These are phyloP conservation scores for Crepidodera aurea DNA, from an alignment of 2,888 invertebrate species.

Conservation along the genomic window DNA sequence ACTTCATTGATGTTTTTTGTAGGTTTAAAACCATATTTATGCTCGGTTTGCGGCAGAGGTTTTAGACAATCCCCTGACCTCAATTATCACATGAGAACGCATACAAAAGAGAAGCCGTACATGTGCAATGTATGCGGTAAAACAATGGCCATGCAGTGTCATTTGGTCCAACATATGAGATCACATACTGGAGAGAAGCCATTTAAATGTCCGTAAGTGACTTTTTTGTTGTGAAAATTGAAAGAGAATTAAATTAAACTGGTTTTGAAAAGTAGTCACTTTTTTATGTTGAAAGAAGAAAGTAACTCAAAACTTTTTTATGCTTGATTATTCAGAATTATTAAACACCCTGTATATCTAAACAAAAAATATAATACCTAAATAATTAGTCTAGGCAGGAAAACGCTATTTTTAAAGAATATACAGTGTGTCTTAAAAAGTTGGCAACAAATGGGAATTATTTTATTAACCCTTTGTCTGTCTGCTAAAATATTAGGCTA, in stretches of 20 bases:
- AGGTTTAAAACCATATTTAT: constrained; percentile 41
- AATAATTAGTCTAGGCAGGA: too few relatives aligned
- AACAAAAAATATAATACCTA: too few relatives aligned
- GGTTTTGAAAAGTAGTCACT: constrained; percentile 23
- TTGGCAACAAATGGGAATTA: too few relatives aligned
- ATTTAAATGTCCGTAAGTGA: constrained; percentile 49
- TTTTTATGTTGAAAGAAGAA: too few relatives aligned
- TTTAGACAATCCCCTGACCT: constrained; percentile 50
- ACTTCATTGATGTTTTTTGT: not conserved
- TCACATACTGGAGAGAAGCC: constrained; percentile 50
- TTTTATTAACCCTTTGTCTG: too few relatives aligned
- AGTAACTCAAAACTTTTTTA: too few relatives aligned
- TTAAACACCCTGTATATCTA: too few relatives aligned
- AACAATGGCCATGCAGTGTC: constrained; percentile 55
- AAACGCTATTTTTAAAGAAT: too few relatives aligned
- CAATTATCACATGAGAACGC: constrained; percentile 56
- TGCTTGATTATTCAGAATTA: too few relatives aligned
- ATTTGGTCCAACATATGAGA: constrained; percentile 51
- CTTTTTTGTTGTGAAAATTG: not conserved
- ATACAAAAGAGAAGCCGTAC: constrained; percentile 57
- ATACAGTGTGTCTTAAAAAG: too few relatives aligned
- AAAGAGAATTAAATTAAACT: too few relatives aligned
- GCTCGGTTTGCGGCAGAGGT: constrained; percentile 49
- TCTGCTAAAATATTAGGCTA: too few relatives aligned
- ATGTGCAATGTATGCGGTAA: constrained; percentile 57